A percentile compares a stretch with the other conserved stretches of the same genome.
Evolutionary conservation across 2,797 vertebrate genomes (phyloP).

Genomic region (Crenichthys baileyi): DNA sequence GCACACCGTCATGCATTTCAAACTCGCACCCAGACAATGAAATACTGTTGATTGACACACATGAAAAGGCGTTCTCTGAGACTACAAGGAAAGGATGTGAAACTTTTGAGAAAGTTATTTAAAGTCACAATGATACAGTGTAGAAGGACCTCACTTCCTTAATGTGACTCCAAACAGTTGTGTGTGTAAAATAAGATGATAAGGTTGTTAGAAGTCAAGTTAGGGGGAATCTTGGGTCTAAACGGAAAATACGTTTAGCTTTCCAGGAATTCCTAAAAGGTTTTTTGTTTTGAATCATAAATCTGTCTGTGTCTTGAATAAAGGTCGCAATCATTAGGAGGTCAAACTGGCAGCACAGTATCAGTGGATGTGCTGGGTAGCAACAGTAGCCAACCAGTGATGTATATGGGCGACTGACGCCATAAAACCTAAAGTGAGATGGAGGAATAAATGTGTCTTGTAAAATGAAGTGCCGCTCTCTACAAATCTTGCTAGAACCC

Average conservation of each 20-base stretch:
- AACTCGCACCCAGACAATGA: conserved; percentile 34
- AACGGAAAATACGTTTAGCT: neutral
- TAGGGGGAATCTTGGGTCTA: neutral
- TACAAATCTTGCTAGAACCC: conserved; percentile 29
- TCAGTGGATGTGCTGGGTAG: conserved; percentile 40
- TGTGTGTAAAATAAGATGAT: neutral
- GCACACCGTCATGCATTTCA: conserved; percentile 27
- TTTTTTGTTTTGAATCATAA: conserved; percentile 9
- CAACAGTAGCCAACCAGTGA: conserved; percentile 42
- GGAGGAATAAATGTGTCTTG: conserved; percentile 41
- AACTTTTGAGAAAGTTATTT: conserved; percentile 26
- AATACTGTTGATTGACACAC: neutral
- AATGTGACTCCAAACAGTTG: conserved; percentile 13
- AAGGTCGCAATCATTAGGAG: conserved; percentile 10
- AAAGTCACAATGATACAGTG: conserved; percentile 18
- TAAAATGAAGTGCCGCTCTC: conserved; percentile 49
- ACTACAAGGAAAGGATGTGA: conserved; percentile 28
- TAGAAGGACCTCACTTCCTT: conserved; percentile 19
- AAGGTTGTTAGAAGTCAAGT: neutral
- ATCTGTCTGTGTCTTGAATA: conserved; percentile 1
- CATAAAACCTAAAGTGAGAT: conserved; percentile 43
- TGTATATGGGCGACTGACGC: conserved; percentile 43
- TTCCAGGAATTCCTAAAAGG: conserved; percentile 1
- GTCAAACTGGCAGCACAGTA: conserved; percentile 28
- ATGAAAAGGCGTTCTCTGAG: conserved; percentile 18